These are phyloP conservation scores for Dryoscopus gambensis DNA, from an alignment of 2,113 vertebrate species.

Conservation along the genomic window DNA sequence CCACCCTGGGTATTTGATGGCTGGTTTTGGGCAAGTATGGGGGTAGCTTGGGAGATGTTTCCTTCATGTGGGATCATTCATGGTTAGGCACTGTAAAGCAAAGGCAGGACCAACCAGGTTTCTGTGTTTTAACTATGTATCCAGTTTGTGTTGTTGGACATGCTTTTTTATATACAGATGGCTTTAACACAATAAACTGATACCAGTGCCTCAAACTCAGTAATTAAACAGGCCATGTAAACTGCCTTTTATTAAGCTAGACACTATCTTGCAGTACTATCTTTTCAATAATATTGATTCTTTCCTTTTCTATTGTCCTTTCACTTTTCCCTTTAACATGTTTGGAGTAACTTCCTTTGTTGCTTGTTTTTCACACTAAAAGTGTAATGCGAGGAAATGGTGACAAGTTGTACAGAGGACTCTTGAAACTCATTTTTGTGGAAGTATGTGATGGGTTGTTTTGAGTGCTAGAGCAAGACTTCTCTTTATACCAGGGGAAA, in stretches of 20 bases:
- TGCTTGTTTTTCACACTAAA: background rate
- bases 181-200: background rate
- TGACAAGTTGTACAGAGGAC: background rate
- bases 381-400: background rate
- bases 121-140: background rate
- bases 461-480: background rate
- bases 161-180: background rate
- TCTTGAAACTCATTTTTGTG: background rate
- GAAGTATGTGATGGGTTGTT: background rate
- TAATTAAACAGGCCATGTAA: background rate
- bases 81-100: background rate
- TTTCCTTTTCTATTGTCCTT: background rate
- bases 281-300: background rate
- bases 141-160: background rate
- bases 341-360: background rate
- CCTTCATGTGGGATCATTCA: background rate
- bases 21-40: background rate
- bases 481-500: background rate
- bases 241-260: background rate
- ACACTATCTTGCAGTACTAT: background rate
- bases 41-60: background rate
- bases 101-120: background rate
- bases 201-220: background rate
- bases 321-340: background rate
- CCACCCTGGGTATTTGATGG: background rate